Evolutionary conservation across 2,888 invertebrate species (phyloP).

Genomic region (Galerucella nymphaeae): DNA sequence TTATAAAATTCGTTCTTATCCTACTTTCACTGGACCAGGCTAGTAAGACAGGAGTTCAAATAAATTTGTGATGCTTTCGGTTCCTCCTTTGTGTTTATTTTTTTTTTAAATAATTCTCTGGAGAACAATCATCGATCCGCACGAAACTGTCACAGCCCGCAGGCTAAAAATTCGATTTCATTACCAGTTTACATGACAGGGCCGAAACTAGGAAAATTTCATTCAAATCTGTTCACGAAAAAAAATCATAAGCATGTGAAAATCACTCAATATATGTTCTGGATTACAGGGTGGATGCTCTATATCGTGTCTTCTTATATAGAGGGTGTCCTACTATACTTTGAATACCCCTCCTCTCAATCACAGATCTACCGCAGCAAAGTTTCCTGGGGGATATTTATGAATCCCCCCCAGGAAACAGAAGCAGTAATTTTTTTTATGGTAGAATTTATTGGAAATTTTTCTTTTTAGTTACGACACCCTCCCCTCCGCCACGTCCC

Average conservation of each 20-base stretch:
- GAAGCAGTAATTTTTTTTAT: too few species aligned
- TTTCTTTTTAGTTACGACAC: slow-evolving; percentile 78
- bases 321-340: too few species aligned
- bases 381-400: too few species aligned
- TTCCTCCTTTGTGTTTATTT: slow-evolving; percentile 10
- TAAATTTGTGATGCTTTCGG: slow-evolving; percentile 28
- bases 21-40: neutral
- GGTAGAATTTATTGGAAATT: too few species aligned
- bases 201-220: neutral
- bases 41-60: slow-evolving; percentile 11
- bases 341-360: too few species aligned
- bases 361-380: too few species aligned
- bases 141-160: slow-evolving; percentile 15
- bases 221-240: neutral
- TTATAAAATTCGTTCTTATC: slow-evolving; percentile 12
- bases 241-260: neutral
- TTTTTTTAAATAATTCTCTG: slow-evolving; percentile 3
- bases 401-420: too few species aligned
- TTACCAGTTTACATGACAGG: neutral
- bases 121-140: slow-evolving; percentile 24
- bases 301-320: too few species aligned
- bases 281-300: too few species aligned
- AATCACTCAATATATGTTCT: too few species aligned
- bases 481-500: slow-evolving; percentile 91
- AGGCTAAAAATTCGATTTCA: slow-evolving; percentile 26